Evolutionary conservation across 2,797 vertebrate species (phyloP).

Genomic region (Acanthurus lineatus): DNA sequence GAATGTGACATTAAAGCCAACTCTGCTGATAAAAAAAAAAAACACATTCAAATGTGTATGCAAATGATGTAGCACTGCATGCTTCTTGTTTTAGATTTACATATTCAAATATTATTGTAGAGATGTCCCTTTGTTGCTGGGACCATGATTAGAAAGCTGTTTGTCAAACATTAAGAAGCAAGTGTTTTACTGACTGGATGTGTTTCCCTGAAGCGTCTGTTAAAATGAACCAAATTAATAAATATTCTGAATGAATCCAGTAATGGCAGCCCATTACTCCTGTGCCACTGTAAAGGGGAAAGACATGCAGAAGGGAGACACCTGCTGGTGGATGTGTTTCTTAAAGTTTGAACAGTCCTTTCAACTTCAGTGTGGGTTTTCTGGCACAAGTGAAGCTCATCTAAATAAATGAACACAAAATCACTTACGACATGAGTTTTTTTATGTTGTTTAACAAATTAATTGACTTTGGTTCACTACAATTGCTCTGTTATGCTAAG

Average conservation of each 20-base stretch:
- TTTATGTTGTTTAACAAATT: conserved; percentile 13
- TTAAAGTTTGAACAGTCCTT: neutral
- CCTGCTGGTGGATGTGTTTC: conserved; percentile 69
- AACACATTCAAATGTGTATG: conserved; percentile 43
- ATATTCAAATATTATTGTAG: conserved; percentile 59
- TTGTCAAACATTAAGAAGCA: neutral
- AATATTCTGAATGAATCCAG: conserved; percentile 45
- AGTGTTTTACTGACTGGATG: conserved; percentile 16
- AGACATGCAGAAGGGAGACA: conserved; percentile 71
- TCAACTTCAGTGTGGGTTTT: conserved; percentile 16
- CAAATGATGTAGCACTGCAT: conserved; percentile 39
- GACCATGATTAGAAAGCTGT: conserved; percentile 8
- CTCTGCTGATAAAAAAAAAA: conserved; percentile 36
- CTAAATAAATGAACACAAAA: conserved; percentile 15
- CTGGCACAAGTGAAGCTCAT: neutral
- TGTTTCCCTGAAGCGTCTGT: neutral
- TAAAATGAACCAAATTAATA: conserved; percentile 25
- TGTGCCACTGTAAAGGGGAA: neutral
- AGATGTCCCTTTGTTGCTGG: conserved; percentile 21
- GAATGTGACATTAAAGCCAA: conserved; percentile 21
- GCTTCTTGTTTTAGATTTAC: conserved; percentile 56
- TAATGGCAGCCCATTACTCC: conserved; percentile 32
- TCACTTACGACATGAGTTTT: neutral
- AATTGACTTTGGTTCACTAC: neutral
- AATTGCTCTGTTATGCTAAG: neutral